phyloP scores from a whole-genome alignment of 2,113 vertebrate genomes.

The Alethe diademata region DNA sequence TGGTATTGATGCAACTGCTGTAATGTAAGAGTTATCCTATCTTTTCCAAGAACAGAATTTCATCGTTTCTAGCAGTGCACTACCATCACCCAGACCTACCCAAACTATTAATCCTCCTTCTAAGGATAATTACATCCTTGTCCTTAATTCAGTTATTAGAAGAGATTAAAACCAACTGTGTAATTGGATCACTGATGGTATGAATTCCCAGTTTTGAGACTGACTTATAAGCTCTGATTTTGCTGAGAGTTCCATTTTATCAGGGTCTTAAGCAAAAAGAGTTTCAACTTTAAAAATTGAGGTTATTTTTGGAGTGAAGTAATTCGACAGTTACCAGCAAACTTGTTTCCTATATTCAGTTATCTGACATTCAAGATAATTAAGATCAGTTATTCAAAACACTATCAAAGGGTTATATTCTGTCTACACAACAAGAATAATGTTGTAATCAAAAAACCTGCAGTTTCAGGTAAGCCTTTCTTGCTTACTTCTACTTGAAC shows the following conservation, averaged over 20 bases:
- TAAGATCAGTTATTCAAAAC: neutral
- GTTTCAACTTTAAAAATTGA: neutral
- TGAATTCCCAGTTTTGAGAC: neutral
- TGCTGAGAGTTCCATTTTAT: neutral
- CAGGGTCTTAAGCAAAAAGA: neutral
- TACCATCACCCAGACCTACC: neutral
- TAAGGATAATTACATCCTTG: neutral
- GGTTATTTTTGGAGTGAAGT: neutral
- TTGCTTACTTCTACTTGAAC: neutral
- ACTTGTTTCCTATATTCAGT: neutral
- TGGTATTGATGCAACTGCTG: neutral
- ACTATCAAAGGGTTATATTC: neutral
- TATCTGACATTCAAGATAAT: neutral
- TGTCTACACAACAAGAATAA: neutral
- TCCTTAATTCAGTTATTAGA: conserved; percentile 17
- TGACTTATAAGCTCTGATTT: neutral
- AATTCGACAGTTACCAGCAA: neutral
- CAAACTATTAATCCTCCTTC: neutral
- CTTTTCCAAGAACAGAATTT: neutral
- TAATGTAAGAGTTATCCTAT: neutral
- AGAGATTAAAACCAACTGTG: neutral
- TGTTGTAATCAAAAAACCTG: neutral
- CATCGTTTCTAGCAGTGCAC: neutral
- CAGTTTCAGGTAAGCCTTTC: neutral
- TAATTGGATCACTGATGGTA: neutral